These are phyloP conservation scores for Sialis lutaria DNA, from an alignment of 2,888 invertebrate species.

Conservation along the genomic window DNA sequence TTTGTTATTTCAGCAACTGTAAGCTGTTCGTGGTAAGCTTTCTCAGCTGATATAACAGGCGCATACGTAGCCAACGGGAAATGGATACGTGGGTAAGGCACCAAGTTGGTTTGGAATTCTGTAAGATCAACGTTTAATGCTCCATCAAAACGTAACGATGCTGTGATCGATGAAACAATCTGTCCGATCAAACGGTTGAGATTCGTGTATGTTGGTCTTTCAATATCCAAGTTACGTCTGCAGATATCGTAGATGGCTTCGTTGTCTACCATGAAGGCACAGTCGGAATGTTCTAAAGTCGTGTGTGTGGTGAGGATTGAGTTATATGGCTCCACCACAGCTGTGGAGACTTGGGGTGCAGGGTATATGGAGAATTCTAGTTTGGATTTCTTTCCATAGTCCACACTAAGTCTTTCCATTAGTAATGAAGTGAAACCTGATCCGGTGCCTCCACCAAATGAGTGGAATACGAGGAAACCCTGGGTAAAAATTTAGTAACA, in stretches of 20 bases:
- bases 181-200: constrained; percentile 73
- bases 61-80: constrained; percentile 86
- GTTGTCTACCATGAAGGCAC: constrained; percentile 88
- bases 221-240: constrained; percentile 69
- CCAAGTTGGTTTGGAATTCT: constrained; percentile 85
- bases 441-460: constrained; percentile 80
- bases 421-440: constrained; percentile 84
- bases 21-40: constrained; percentile 83
- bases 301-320: constrained; percentile 87
- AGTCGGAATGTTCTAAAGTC: constrained; percentile 71
- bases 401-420: constrained; percentile 81
- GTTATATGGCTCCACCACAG: constrained; percentile 79
- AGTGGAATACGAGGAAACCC: constrained; percentile 87
- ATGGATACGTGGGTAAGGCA: constrained; percentile 89
- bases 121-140: constrained; percentile 86
- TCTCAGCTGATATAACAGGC: constrained; percentile 82
- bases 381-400: constrained; percentile 88
- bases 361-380: constrained; percentile 90
- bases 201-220: constrained; percentile 72
- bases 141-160: constrained; percentile 81
- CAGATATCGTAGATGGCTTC: constrained; percentile 81
- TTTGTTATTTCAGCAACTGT: constrained; percentile 87
- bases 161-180: constrained; percentile 87
- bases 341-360: constrained; percentile 76
- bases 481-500: constrained; percentile 16